Base-by-base conservation (phyloP, 2,888 invertebrate genomes). In the Lycophotia porphyrea region DNA sequence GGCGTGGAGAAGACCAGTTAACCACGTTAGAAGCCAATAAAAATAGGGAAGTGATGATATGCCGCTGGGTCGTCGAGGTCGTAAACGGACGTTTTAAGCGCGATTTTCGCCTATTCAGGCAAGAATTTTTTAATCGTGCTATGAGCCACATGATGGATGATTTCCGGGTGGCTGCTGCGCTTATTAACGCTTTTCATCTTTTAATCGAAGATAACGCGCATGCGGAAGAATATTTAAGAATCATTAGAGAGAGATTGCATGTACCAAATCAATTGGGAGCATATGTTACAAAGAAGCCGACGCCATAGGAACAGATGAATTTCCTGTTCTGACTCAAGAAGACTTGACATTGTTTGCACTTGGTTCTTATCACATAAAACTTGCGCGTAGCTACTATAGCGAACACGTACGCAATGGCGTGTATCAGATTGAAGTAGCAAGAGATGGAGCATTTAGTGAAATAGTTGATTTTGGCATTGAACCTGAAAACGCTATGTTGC, bases 101-200 rank as follows among this genome's bases (percentile, higher is more conserved):
- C n/a, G n/a, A n/a, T n/a, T n/a, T n/a, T n/a, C n/a, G n/a, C n/a
- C n/a, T n/a, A n/a, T n/a, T n/a, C n/a, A n/a, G n/a, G n/a, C n/a
- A n/a, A n/a, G n/a, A n/a, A n/a, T n/a, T n/a, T n/a, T n/a, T n/a
- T n/a, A n/a, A n/a, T n/a, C n/a, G n/a, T n/a, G n/a, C n/a, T n/a
- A n/a, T n/a, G n/a, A n/a, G n/a, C n/a, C n/a, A n/a, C n/a, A 81
- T 82, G 76, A 80, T 81, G 84, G 55, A 81, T 52, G 77, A 74
- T 42, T 78, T 82, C 64, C 42, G 69, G 66, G 79, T 84, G 67
- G 77, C 78, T 11, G 79, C 81, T 47, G 71, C 69, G 63, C 47
- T 80, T 36, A 65, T 82, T 69, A 76, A 79, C 34, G 76, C 61
- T 61, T 82, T 82, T 80, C 77, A 70, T 77, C 76, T 75, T 80